These are phyloP conservation scores for Watsonalla binaria DNA, from an alignment of 2,888 invertebrate genomes.

Conservation along the genomic window DNA sequence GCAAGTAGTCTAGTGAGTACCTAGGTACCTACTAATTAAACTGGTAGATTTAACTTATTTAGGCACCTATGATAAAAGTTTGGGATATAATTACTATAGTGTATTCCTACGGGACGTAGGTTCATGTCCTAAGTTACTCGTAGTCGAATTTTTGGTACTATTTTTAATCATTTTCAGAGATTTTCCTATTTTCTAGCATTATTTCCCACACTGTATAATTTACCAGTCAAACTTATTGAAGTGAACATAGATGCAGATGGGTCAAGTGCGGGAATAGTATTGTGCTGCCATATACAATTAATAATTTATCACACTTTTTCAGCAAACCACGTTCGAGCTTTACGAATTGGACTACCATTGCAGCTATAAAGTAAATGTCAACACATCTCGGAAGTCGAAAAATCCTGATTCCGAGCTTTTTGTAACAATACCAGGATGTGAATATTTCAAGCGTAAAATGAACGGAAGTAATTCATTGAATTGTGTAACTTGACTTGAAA, in stretches of 20 bases:
- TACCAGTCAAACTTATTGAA: conserved; percentile 5
- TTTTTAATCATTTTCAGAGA: not conserved
- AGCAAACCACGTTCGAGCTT: conserved; percentile 76
- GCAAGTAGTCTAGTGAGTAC: not conserved
- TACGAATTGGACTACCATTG: conserved; percentile 78
- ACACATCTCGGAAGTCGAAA: conserved; percentile 50
- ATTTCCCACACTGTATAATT: too few species aligned
- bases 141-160: too few species aligned
- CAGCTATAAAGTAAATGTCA: conserved; percentile 75
- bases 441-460: conserved; percentile 61
- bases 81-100: too few species aligned
- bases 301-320: conserved; percentile 33
- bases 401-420: conserved; percentile 66
- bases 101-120: too few species aligned
- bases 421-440: conserved; percentile 75
- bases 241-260: conserved; percentile 26
- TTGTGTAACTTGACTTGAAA: conserved; percentile 33
- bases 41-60: too few species aligned
- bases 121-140: too few species aligned
- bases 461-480: conserved; percentile 39
- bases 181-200: too few species aligned
- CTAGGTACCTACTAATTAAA: too few species aligned
- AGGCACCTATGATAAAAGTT: too few species aligned
- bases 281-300: conserved; percentile 10
- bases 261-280: conserved; percentile 19